phyloP scores from a whole-genome alignment of 2,888 invertebrate genomes.

The Pyrrhosoma nymphula region DNA sequence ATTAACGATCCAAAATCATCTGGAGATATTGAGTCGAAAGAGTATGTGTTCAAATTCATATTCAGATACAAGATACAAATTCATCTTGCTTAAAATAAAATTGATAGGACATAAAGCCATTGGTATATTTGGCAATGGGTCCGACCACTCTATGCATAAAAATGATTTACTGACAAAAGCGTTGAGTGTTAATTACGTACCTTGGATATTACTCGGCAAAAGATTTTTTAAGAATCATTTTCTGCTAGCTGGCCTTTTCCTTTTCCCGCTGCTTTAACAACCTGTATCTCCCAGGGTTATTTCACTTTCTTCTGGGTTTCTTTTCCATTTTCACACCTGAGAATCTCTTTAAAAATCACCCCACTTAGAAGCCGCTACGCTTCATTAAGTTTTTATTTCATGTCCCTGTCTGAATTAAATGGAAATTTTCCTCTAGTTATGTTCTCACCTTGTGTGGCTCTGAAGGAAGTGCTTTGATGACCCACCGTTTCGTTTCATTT shows the following conservation, averaged over 20 bases:
- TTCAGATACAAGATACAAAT: no score
- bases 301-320: neutral
- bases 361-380: neutral
- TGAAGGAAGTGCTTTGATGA: neutral
- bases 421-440: neutral
- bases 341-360: neutral
- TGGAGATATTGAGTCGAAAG: no score
- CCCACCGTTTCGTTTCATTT: neutral
- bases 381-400: conserved; percentile 7
- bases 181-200: no score
- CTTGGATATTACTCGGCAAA: neutral
- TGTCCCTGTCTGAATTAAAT: neutral
- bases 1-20: no score
- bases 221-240: neutral
- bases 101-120: no score
- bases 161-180: no score
- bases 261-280: no score
- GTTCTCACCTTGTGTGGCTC: neutral
- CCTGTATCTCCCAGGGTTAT: neutral
- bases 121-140: no score
- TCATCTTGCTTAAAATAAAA: no score
- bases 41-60: no score
- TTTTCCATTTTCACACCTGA: neutral
- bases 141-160: no score
- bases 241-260: no score